A percentile compares a stretch with the other conserved stretches of the same genome.
Evolutionary conservation across 2,888 invertebrate species (phyloP).

Genomic region (Coenonympha arcania): DNA sequence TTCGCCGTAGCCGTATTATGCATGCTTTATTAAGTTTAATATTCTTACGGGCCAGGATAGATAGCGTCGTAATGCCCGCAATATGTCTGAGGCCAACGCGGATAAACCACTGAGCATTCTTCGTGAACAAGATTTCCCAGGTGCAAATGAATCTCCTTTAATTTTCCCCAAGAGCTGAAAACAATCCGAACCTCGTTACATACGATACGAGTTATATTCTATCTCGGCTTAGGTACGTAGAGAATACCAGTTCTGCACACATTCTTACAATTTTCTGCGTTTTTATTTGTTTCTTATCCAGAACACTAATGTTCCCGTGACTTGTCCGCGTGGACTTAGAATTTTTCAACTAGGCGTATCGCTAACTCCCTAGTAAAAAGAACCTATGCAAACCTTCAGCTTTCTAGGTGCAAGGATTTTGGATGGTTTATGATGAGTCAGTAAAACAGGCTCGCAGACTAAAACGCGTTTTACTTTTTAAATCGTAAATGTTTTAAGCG

Average conservation of each 20-base stretch:
- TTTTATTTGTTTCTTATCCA: too few species aligned
- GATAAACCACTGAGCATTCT: conserved; percentile 16
- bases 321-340: too few species aligned
- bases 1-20: conserved; percentile 7
- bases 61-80: conserved; percentile 10
- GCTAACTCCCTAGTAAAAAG: too few species aligned
- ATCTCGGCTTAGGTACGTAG: conserved; percentile 29
- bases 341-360: too few species aligned
- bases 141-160: conserved; percentile 44
- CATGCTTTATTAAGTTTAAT: conserved; percentile 10
- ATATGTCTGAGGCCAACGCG: not conserved
- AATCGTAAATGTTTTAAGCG: not conserved
- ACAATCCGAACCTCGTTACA: conserved; percentile 39
- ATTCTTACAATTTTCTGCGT: too few species aligned
- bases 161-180: conserved; percentile 44
- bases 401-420: too few species aligned
- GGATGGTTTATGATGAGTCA: too few species aligned
- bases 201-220: conserved; percentile 46
- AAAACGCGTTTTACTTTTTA: not conserved
- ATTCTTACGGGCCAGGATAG: conserved; percentile 6
- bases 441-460: not conserved
- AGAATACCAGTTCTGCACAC: conserved; percentile 6
- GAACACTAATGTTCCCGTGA: too few species aligned
- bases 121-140: conserved; percentile 34
- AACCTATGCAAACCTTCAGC: too few species aligned